phyloP scores from a whole-genome alignment of 2,113 vertebrate species.

The Cnemophilus loriae region DNA sequence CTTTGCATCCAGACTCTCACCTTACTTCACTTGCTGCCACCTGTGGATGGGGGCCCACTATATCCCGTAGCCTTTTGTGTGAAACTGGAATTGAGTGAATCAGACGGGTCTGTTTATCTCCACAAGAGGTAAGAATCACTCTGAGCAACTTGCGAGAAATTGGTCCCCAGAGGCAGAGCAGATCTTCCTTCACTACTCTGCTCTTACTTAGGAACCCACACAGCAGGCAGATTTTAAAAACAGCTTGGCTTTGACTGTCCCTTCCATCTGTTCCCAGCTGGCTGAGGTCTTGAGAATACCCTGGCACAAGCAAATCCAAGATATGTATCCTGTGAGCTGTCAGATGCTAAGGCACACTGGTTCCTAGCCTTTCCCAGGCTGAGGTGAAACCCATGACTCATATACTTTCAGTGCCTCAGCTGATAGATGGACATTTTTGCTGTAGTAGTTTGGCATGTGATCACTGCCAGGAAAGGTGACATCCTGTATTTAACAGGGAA shows the following conservation, averaged over 20 bases:
- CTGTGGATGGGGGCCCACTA: neutral
- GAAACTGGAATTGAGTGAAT: neutral
- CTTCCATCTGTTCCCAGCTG: neutral
- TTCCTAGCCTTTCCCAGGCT: neutral
- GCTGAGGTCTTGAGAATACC: neutral
- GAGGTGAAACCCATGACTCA: rapidly evolving
- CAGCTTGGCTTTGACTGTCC: neutral
- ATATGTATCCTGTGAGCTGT: rapidly evolving
- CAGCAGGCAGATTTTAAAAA: neutral
- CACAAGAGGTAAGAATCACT: rapidly evolving
- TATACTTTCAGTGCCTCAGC: neutral
- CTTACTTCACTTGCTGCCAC: neutral
- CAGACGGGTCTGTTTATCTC: neutral
- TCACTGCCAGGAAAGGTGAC: neutral
- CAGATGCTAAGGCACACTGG: neutral
- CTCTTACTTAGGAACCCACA: neutral
- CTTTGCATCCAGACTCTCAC: neutral
- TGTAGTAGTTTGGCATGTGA: neutral
- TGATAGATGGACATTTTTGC: neutral
- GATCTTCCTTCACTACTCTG: neutral
- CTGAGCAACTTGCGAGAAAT: neutral
- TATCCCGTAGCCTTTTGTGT: neutral
- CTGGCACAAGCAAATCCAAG: neutral
- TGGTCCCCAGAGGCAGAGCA: neutral
- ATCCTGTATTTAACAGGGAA: neutral